These are phyloP conservation scores for Strigamia transsilvanica DNA, from an alignment of 2,888 invertebrate species.

Conservation along the genomic window DNA sequence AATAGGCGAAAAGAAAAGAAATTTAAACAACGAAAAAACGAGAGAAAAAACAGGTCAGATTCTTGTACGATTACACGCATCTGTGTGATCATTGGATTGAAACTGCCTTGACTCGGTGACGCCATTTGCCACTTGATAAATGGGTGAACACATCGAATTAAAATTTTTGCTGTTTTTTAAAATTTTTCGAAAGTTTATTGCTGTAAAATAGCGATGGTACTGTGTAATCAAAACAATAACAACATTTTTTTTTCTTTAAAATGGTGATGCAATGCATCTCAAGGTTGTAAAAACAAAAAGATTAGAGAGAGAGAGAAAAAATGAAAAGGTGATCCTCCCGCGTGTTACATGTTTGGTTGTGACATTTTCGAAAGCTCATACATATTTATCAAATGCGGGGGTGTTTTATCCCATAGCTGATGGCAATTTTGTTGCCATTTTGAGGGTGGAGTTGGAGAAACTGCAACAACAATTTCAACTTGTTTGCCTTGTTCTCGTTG, in stretches of 20 bases:
- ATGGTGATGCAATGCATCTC: background rate
- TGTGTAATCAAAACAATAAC: background rate
- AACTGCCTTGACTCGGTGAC: slow-evolving; percentile 36
- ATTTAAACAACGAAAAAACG: background rate
- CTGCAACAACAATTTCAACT: slow-evolving; percentile 32
- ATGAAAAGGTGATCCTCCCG: background rate
- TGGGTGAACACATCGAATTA: background rate
- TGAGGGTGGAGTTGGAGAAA: slow-evolving; percentile 29
- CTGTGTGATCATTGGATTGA: slow-evolving; percentile 46
- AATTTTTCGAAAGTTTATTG: background rate
- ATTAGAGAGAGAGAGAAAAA: background rate
- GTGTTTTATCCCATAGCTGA: slow-evolving; percentile 35
- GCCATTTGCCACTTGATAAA: background rate
- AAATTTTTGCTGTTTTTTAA: background rate
- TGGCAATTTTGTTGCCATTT: slow-evolving; percentile 1
- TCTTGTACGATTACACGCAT: slow-evolving; percentile 10
- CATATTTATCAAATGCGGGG: slow-evolving; percentile 16
- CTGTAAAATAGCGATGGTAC: background rate
- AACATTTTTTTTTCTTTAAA: background rate
- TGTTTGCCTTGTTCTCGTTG: slow-evolving; percentile 49
- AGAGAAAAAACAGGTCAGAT: slow-evolving; percentile 35
- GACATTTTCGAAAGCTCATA: background rate
- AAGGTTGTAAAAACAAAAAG: background rate
- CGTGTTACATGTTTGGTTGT: background rate
- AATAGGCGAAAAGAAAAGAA: background rate